Percentiles rank a stretch among this genome's conserved stretches.
Evolutionary conservation across 2,797 vertebrate genomes (phyloP).

Genomic region (Ctenochaetus hawaiiensis): DNA sequence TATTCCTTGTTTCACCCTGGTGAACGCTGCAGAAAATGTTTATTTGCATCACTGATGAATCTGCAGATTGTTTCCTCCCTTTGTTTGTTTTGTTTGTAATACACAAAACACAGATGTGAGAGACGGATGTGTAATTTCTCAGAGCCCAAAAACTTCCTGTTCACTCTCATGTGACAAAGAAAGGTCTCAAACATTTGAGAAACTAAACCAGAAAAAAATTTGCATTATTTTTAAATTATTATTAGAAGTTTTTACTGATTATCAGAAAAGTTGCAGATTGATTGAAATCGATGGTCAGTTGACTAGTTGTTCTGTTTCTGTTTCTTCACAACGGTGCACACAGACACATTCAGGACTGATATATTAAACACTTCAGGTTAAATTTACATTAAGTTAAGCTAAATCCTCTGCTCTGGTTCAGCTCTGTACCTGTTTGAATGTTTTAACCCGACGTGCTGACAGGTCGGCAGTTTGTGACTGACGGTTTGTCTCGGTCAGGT

Average conservation of each 20-base stretch:
- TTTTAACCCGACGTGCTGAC: not conserved
- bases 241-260: not conserved
- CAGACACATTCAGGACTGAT: not conserved
- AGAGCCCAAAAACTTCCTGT: not conserved
- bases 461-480: conserved; percentile 3
- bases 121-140: not conserved
- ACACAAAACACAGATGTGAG: not conserved
- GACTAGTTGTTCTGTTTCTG: not conserved
- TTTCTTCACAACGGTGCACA: not conserved
- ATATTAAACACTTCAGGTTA: not conserved
- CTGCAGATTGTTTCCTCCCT: not conserved
- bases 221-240: not conserved
- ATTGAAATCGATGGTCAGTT: not conserved
- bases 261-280: not conserved
- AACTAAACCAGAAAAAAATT: too few relatives aligned
- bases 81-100: not conserved
- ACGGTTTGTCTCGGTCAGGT: conserved; percentile 79
- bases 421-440: not conserved
- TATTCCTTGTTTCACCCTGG: not conserved
- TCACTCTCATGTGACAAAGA: not conserved
- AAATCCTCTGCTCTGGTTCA: not conserved
- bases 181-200: not conserved
- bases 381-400: not conserved
- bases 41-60: not conserved
- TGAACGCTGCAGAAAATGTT: not conserved